Evolutionary conservation across 2,888 invertebrate species (phyloP).

Genomic region (Gymnocheta viridis): DNA sequence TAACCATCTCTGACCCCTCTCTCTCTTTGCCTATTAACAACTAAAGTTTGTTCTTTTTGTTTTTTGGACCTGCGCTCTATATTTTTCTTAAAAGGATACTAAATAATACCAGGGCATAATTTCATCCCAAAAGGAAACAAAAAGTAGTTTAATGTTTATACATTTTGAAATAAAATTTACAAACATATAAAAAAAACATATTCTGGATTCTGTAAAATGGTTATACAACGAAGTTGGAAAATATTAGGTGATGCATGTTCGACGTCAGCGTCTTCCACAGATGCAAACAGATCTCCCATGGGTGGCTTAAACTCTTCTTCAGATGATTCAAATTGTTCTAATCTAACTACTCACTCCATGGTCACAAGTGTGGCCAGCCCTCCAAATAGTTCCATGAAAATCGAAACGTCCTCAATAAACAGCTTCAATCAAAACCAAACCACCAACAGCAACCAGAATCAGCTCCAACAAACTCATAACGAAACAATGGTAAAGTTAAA

Average conservation of each 20-base stretch:
- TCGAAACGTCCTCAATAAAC: conserved; percentile 36
- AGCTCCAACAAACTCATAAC: conserved; percentile 22
- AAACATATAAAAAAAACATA: conserved; percentile 1
- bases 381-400: conserved; percentile 51
- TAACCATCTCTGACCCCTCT: not conserved
- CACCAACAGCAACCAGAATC: conserved; percentile 21
- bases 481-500: conserved; percentile 63
- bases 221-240: conserved; percentile 82
- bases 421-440: conserved; percentile 7
- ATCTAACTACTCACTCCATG: conserved; percentile 80
- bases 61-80: conserved; percentile 43
- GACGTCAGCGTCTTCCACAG: conserved; percentile 72
- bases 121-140: not conserved
- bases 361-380: conserved; percentile 75
- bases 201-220: conserved; percentile 74
- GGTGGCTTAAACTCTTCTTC: conserved; percentile 78
- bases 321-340: conserved; percentile 82
- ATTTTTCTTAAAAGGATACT: conserved; percentile 27
- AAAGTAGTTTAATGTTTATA: not conserved
- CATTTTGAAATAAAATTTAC: not conserved
- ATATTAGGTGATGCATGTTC: conserved; percentile 77
- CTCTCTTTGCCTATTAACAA: not conserved
- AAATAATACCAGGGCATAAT: conserved; percentile 2
- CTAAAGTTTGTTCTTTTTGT: not conserved
- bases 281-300: conserved; percentile 76